These are phyloP conservation scores for Alcis repandata DNA, from an alignment of 2,888 invertebrate genomes.

Conservation along the genomic window DNA sequence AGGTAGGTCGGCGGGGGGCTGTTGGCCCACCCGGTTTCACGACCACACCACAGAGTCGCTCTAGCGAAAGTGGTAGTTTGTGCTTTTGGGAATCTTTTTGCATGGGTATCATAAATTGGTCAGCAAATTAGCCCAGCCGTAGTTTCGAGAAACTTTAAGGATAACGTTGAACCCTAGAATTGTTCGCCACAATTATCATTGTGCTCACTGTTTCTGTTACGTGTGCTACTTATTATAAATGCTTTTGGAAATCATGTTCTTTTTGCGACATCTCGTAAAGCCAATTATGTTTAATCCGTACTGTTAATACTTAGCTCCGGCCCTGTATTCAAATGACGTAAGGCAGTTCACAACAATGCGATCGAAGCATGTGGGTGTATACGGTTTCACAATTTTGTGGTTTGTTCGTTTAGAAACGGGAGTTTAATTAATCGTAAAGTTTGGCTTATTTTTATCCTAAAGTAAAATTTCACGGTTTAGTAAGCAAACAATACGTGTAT, in stretches of 20 bases:
- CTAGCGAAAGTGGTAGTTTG: not conserved
- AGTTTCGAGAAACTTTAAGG: too few species aligned
- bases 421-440: constrained; percentile 33
- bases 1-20: constrained; percentile 1
- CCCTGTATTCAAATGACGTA: constrained; percentile 36
- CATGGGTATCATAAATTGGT: not conserved
- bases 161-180: too few species aligned
- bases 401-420: constrained; percentile 22
- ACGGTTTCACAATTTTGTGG: constrained; percentile 20
- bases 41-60: not conserved
- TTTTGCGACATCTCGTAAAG: not conserved
- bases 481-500: not conserved
- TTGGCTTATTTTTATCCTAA: constrained; percentile 5
- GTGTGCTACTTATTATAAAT: too few species aligned
- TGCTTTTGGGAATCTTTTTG: not conserved
- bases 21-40: not conserved
- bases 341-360: constrained; percentile 25
- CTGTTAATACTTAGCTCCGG: not conserved
- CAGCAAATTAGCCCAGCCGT: too few species aligned
- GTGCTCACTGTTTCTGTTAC: too few species aligned
- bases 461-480: not conserved
- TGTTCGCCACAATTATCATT: too few species aligned
- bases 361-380: constrained; percentile 28
- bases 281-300: too few species aligned
- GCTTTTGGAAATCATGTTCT: not conserved